Evolutionary conservation across 2,888 invertebrate species (phyloP).

Genomic region (Microctonus aethiopoides): DNA sequence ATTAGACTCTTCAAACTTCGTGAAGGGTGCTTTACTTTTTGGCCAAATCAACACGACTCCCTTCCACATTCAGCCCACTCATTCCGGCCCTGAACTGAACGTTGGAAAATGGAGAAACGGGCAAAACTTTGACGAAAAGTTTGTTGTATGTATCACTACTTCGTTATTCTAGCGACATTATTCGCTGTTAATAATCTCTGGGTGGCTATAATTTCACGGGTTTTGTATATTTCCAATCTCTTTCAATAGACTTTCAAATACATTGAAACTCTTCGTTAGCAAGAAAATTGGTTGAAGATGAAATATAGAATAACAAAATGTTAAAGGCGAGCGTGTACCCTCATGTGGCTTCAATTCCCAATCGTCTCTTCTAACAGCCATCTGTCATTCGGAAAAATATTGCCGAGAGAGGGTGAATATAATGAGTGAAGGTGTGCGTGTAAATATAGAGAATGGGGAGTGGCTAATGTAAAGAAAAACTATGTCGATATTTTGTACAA

Average conservation of each 20-base stretch:
- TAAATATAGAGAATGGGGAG: neutral
- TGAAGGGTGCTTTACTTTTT: neutral
- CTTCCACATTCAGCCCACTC: neutral
- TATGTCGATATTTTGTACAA: slow-evolving; percentile 25
- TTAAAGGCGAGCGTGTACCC: neutral
- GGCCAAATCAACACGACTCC: neutral
- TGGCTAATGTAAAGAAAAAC: slow-evolving; percentile 23
- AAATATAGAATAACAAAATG: neutral
- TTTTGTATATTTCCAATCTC: neutral
- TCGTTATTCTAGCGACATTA: neutral
- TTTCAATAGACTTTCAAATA: neutral
- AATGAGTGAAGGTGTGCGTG: slow-evolving; percentile 17
- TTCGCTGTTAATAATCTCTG: neutral
- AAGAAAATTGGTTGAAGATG: neutral
- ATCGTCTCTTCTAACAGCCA: slow-evolving; percentile 1
- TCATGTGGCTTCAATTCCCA: neutral
- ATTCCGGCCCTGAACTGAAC: neutral
- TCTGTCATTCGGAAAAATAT: slow-evolving; percentile 34
- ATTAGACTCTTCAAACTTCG: slow-evolving; percentile 9
- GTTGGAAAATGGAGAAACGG: neutral
- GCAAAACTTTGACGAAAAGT: neutral
- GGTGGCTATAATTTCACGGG: neutral
- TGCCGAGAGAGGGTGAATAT: slow-evolving; percentile 12
- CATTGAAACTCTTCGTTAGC: neutral
- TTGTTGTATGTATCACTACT: neutral